Conservation (phyloP, 2,113 vertebrate species). For the Hippoglossus stenolepis region DNA sequence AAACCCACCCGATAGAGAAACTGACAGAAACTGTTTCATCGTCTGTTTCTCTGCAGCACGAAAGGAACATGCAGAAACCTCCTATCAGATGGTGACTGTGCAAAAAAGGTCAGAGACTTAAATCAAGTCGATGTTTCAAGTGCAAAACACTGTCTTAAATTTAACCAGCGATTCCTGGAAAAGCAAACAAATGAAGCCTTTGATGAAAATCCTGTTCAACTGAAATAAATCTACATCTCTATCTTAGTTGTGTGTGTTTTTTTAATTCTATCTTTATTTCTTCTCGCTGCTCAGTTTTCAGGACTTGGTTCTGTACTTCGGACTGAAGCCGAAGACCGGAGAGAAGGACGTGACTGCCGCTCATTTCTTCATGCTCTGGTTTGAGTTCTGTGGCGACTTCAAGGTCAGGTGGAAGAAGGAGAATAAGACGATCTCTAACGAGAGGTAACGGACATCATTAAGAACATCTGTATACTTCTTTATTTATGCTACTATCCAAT, state of each 20-base stretch:
- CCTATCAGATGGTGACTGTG: constrained; percentile 83
- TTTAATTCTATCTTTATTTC: background rate
- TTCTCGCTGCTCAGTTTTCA: constrained; percentile 86
- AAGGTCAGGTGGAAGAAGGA: constrained; percentile 95
- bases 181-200: too few relatives aligned
- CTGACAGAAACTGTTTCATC: background rate
- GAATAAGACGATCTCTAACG: constrained; percentile 93
- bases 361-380: constrained; percentile 94
- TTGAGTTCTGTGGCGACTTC: constrained; percentile 96
- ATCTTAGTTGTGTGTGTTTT: background rate
- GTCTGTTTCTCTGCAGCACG: constrained; percentile 82
- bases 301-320: constrained; percentile 89
- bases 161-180: too few relatives aligned
- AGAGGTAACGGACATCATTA: constrained; percentile 77
- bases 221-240: background rate
- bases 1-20: too few relatives aligned
- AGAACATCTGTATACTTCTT: background rate
- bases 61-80: constrained; percentile 86
- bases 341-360: constrained; percentile 89
- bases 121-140: too few relatives aligned
- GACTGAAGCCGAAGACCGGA: constrained; percentile 89
- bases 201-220: background rate
- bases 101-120: constrained; percentile 86
- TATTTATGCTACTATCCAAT: background rate
- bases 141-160: background rate